Evolutionary conservation across 2,797 vertebrate genomes (phyloP).

Genomic region (Podargus strigoides): DNA sequence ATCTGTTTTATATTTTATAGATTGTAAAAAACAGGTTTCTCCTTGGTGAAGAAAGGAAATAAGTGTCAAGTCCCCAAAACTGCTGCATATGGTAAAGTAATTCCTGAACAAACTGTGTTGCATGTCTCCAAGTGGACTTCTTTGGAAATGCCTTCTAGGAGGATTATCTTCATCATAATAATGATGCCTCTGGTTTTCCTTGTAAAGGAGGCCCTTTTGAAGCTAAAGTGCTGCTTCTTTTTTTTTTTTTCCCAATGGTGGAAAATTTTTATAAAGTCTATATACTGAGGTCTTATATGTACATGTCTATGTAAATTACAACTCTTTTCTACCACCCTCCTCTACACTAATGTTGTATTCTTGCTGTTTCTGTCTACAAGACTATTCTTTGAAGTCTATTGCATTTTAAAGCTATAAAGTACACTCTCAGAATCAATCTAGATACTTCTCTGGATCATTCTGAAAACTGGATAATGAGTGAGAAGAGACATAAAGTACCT

Average conservation of each 20-base stretch:
- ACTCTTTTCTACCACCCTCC: background rate
- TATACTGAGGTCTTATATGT: background rate
- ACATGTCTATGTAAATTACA: background rate
- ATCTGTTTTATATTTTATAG: background rate
- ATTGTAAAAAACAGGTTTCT: background rate
- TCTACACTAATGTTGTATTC: background rate
- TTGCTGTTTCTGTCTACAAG: background rate
- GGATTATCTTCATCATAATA: background rate
- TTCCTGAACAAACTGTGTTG: background rate
- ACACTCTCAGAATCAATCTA: background rate
- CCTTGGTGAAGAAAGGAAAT: background rate
- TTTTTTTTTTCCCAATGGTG: background rate
- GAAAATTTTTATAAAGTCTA: background rate
- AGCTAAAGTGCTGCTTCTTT: background rate
- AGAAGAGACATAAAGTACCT: background rate
- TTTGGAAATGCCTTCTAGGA: background rate
- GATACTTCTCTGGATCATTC: background rate
- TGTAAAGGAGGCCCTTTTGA: background rate
- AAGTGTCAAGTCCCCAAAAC: background rate
- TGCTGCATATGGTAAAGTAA: background rate
- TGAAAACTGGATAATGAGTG: background rate
- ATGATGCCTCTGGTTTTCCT: background rate
- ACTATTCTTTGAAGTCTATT: background rate
- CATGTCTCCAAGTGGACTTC: background rate
- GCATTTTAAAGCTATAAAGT: background rate